Evolutionary conservation across 2,113 vertebrate genomes (phyloP), one percentile per base, ranked within the genome.

Genomic region (Mustelus asterias): DNA sequence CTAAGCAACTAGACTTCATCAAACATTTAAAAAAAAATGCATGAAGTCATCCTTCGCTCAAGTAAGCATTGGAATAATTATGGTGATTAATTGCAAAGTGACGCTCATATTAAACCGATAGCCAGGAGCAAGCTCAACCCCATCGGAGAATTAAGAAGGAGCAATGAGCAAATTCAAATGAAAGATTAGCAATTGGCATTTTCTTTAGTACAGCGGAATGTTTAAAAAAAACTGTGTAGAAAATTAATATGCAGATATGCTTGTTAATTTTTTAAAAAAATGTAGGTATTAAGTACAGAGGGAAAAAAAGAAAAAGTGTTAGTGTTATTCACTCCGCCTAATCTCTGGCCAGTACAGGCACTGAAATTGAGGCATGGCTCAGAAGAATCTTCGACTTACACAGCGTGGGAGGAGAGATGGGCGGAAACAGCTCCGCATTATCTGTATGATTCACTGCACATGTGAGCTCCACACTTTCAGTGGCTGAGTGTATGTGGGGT

Each of bases 391-490:
- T 94, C 65, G 69, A 22, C 92, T 95, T 95, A 95, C 94, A 33
- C 94, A 76, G 94, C 1, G 44, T 72, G 44, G 94, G 94, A 69
- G n/a, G 92, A 95, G 94, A 76, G 29, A 69, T 33, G 22, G 94
- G 41, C 33, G 41, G 69, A 48, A 72, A 54, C 69, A 95, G 94
- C 67, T 72, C 67, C 76, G 94, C 72, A 95, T 95, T 95, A 72
- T 95, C 69, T 26, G 69, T 72, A 29, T 95, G 67, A 76, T 72
- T 72, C 94, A 95, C 65, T 95, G 69, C 41, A 72, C 69, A 76
- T 95, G 14, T 72, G 94, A 95, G 69, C 41, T 95, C 94, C 94
- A 95, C 67, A 95, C 67, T 95, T 48, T 95, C 94, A 72, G 94
- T 72, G 69, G 94, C 94, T 95, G 94, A 95, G 33, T 70, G 76